These are phyloP conservation scores for Dicaeum eximium DNA, from an alignment of 2,113 vertebrate genomes.

Conservation along the genomic window DNA sequence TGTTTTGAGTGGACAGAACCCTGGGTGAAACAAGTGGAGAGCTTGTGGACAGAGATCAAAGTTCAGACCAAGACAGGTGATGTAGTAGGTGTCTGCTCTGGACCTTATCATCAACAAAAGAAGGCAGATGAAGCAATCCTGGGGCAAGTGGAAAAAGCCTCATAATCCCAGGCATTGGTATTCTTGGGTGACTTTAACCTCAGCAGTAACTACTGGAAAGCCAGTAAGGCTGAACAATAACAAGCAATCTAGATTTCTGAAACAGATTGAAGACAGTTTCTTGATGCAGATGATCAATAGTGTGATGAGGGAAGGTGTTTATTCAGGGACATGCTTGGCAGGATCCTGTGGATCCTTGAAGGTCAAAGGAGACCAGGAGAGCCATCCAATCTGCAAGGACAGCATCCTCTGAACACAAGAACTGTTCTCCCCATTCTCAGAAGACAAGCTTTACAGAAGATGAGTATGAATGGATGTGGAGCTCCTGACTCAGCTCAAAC, in stretches of 20 bases:
- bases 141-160: background rate
- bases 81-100: background rate
- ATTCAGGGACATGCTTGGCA: background rate
- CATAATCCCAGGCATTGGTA: background rate
- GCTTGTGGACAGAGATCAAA: background rate
- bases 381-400: background rate
- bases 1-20: background rate
- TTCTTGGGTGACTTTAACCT: background rate
- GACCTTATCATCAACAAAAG: background rate
- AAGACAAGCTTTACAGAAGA: background rate
- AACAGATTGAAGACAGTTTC: background rate
- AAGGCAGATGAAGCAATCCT: background rate
- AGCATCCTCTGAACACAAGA: background rate
- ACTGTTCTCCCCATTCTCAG: background rate
- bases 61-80: background rate
- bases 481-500: background rate
- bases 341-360: background rate
- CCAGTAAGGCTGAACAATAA: background rate
- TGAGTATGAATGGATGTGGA: accelerated
- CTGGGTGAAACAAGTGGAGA: background rate
- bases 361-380: background rate
- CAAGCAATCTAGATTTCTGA: background rate
- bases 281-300: background rate
- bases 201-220: background rate
- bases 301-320: background rate